Evolutionary conservation across 2,797 vertebrate species (phyloP), one percentile per base, ranked within the genome.

Genomic region (Helarctos malayanus): DNA sequence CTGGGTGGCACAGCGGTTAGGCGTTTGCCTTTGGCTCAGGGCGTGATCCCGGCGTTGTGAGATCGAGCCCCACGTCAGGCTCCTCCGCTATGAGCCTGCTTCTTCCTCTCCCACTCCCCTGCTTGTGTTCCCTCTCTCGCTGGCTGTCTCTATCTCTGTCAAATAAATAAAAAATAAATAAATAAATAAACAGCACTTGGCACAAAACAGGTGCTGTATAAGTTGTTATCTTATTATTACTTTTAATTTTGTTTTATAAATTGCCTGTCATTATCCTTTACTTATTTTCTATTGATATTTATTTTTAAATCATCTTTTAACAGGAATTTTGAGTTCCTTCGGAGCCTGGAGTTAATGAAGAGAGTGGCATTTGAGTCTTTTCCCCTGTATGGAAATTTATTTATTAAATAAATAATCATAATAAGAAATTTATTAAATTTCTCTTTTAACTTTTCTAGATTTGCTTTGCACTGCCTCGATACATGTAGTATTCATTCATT

Each of bases 221-320:
- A 59, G 1, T 38, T 89, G 23, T 2, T 90, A 54, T 86, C 82
- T 90, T 76, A 54, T 83, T 59, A 47, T 71, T 88, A 68, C 84
- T 84, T 73, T 84, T 81, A 91, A 73, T 76, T 91, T 91, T 83
- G 32, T 47, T 76, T 88, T 88, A 23, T 88, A 91, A 93, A 63
- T 82, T 63, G 21, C 35, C 35, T 95, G 6, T 75, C 4, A 61
- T 93, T 89, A 80, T 76, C 2, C 45, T 88, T 91, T 78, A n/a
- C 21, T 91, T 75, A 71, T 92, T 92, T 89, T 56, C 38, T 89
- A n/a, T 59, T 85, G 19, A 45, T 68, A 23, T 13, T 84, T 92
- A 85, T 65, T 63, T 96, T 95, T 65, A 86, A 92, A 10, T 85
- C 85, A 10, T 68, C 73, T 89, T 73, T 52, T 56, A 57, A 81